Conservation (phyloP, 2,113 vertebrate species). For the Rattus rattus region DNA sequence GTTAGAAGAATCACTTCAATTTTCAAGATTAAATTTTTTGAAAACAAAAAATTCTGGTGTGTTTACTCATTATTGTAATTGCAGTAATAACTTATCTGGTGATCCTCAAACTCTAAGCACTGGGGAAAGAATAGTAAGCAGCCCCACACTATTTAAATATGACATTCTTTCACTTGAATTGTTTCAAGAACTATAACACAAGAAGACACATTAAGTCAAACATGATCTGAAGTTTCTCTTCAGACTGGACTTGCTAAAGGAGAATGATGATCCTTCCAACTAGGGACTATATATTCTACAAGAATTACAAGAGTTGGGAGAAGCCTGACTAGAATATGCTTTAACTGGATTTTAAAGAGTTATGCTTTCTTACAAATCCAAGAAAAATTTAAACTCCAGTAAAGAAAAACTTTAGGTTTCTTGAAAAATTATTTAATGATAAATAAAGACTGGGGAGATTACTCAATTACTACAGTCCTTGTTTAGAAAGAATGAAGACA, state of each 20-base stretch:
- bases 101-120: constrained; percentile 47
- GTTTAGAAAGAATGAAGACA: neutral
- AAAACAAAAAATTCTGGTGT: neutral
- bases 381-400: neutral
- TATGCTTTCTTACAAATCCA: neutral
- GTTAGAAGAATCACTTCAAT: too few species aligned
- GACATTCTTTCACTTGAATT: neutral
- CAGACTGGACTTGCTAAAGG: neutral
- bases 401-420: neutral
- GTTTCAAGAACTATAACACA: neutral
- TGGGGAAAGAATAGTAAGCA: constrained; percentile 14
- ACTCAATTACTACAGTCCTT: neutral
- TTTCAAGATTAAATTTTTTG: neutral
- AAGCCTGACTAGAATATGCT: neutral
- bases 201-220: neutral
- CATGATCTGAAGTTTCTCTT: neutral
- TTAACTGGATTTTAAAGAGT: neutral
- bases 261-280: neutral
- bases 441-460: neutral
- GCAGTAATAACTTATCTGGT: constrained; percentile 30
- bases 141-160: constrained; percentile 42
- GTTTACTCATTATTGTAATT: constrained; percentile 43
- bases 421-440: neutral
- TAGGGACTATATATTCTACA: neutral
- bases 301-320: neutral